Evolutionary conservation across 2,113 vertebrate genomes (phyloP).

Genomic region (Zonotrichia leucophrys): DNA sequence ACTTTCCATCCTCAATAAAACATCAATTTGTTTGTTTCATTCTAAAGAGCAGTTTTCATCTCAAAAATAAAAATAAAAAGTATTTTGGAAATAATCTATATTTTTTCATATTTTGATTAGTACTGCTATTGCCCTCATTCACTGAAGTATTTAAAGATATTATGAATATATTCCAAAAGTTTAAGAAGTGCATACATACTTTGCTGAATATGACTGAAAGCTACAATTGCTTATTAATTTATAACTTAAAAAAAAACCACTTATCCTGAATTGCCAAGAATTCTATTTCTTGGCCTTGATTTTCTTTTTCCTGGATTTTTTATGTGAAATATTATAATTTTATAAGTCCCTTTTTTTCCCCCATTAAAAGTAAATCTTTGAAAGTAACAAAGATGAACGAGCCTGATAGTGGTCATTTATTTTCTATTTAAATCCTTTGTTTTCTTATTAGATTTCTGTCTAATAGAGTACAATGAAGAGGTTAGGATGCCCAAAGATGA

Average conservation of each 20-base stretch:
- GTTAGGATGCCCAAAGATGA: neutral
- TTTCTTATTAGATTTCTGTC: neutral
- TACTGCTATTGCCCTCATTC: neutral
- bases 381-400: neutral
- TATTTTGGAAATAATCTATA: neutral
- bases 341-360: fast-evolving
- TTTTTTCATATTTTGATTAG: neutral
- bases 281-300: neutral
- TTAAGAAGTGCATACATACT: neutral
- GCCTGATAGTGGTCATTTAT: neutral
- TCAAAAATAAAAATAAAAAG: neutral
- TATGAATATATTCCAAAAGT: neutral
- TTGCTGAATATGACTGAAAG: neutral
- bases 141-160: neutral
- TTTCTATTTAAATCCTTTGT: neutral
- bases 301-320: fast-evolving
- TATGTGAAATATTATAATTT: neutral
- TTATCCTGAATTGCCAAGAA: neutral
- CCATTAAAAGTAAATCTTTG: neutral
- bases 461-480: neutral
- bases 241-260: neutral
- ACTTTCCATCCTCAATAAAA: neutral
- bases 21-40: conserved; percentile 20
- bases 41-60: conserved; percentile 4
- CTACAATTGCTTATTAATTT: neutral